Evolutionary conservation across 1,140 invertebrate genomes (phyloP), one percentile per base, ranked within the genome.

Genomic region (Anastrepha ludens): DNA sequence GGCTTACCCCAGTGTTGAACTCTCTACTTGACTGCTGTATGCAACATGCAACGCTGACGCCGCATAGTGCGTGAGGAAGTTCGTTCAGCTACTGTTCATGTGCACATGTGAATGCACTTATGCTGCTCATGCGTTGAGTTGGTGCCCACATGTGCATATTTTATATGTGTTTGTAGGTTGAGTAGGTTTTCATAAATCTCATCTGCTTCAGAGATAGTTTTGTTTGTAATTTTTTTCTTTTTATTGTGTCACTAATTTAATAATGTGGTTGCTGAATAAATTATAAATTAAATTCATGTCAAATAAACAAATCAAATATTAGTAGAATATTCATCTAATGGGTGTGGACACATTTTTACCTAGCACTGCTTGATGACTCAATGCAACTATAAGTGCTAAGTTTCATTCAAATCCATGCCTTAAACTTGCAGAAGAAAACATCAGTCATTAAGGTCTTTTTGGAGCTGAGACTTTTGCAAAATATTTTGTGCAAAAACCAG

Each of bases 1-100:
- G 67, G 67, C 67, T 44, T 74, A 41, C 41, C 67, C 39, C 41
- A 44, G n/a, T 81, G 47, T 58, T 81, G 74, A 81, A 81, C 74
- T 81, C 74, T 20, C 17, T 55, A 3, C 44, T 81, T 50, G 74
- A 58, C 47, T 81, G 3, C 17, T 55, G 74, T n/a, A 1, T 81
- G 74, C 74, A 8, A 47, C 47, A 81, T 50, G 50, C 74, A 17
- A 81, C 47, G 74, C 55, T 81, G 17, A 55, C 55, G 74, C 47
- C 47, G 55, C 74, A 55, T 29, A 81, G 67, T 74, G 67, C 39
- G 67, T 74, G 41, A 15, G 67, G 13, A 41, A 29, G 20, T 47
- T n/a, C 44, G n/a, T 58, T 8, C 44, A 55, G 74, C 47, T 50
- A 55, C 47, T 81, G 74, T 55, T 9, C 47, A 8, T 58, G 15